Percentiles rank a stretch among this genome's conserved stretches.
phyloP scores from a whole-genome alignment of 2,888 invertebrate species.

The Mimas tiliae region DNA sequence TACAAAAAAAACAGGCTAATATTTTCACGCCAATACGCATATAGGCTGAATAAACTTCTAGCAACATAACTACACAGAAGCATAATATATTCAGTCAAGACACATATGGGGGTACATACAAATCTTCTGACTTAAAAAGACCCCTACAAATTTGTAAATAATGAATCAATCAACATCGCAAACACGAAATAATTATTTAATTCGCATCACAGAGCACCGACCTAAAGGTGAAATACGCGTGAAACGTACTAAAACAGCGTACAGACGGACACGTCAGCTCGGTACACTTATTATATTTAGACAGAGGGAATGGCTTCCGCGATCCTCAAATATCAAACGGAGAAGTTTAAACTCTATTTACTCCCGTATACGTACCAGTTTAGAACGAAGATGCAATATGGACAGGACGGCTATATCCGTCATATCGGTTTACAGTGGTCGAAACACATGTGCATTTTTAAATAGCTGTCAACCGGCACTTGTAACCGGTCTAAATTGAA shows the following conservation, averaged over 20 bases:
- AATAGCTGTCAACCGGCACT: constrained; percentile 45
- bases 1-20: no score
- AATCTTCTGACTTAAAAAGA: background rate
- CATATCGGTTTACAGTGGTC: constrained; percentile 51
- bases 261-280: constrained; percentile 23
- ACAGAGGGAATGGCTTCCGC: constrained; percentile 58
- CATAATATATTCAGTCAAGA: background rate
- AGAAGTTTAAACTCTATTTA: constrained; percentile 39
- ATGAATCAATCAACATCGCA: background rate
- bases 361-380: constrained; percentile 39
- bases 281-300: constrained; percentile 57
- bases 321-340: constrained; percentile 44
- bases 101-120: no score
- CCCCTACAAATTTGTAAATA: background rate
- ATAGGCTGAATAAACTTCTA: no score
- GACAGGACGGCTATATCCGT: constrained; percentile 41
- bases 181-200: constrained; percentile 13
- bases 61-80: background rate
- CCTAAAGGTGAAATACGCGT: constrained; percentile 19
- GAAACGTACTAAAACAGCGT: constrained; percentile 21
- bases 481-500: constrained; percentile 17
- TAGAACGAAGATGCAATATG: constrained; percentile 25
- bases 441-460: constrained; percentile 53
- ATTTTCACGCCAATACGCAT: background rate
- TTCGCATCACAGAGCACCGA: constrained; percentile 15